phyloP scores from a whole-genome alignment of 1,140 invertebrate species.

The Samia ricini region DNA sequence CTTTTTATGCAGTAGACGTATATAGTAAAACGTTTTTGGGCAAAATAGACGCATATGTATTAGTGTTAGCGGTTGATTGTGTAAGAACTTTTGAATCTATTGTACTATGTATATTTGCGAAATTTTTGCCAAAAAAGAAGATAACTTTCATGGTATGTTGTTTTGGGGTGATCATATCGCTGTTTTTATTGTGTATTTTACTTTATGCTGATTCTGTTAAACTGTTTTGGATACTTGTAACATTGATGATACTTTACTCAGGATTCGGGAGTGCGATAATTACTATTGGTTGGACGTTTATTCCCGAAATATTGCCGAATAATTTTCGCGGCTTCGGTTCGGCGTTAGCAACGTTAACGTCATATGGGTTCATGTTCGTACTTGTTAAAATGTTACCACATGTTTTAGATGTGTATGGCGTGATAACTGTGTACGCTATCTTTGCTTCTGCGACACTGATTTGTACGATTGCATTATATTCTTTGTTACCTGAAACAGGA shows the following conservation, averaged over 20 bases:
- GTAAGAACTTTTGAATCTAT: slow-evolving; percentile 28
- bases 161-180: not conserved
- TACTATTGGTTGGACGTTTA: slow-evolving; percentile 43
- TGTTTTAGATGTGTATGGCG: slow-evolving; percentile 4
- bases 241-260: slow-evolving; percentile 38
- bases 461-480: slow-evolving; percentile 4
- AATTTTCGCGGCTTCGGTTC: slow-evolving; percentile 52
- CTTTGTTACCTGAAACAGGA: slow-evolving; percentile 18
- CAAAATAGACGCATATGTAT: slow-evolving; percentile 32
- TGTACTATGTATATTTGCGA: slow-evolving; percentile 35
- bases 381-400: slow-evolving; percentile 16
- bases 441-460: slow-evolving; percentile 9
- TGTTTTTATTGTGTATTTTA: slow-evolving; percentile 37
- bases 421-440: slow-evolving; percentile 6
- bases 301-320: slow-evolving; percentile 55
- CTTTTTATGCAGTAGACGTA: slow-evolving; percentile 51
- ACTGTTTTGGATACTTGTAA: slow-evolving; percentile 41
- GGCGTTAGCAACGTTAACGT: slow-evolving; percentile 31
- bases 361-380: slow-evolving; percentile 16
- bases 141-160: slow-evolving; percentile 11
- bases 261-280: slow-evolving; percentile 33
- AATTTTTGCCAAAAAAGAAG: slow-evolving; percentile 13
- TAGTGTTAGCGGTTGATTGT: slow-evolving; percentile 39
- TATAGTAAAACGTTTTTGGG: slow-evolving; percentile 35
- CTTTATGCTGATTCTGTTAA: slow-evolving; percentile 27